Percentiles rank a stretch among this genome's conserved stretches.
phyloP scores from a whole-genome alignment of 2,888 invertebrate genomes.

The Allacma fusca region DNA sequence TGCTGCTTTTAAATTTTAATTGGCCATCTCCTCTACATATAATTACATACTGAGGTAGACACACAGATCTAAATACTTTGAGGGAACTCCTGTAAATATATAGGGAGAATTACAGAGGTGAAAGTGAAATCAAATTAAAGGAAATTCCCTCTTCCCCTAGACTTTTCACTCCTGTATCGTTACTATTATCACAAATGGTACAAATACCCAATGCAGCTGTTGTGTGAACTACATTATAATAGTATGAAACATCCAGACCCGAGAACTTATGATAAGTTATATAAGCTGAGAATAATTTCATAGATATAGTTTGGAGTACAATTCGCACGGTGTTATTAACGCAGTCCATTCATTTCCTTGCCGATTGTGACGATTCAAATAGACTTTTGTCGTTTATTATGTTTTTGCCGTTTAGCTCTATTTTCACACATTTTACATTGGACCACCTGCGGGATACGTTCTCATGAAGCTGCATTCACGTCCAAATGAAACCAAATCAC shows the following conservation, averaged over 20 bases:
- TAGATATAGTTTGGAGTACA: too few species aligned
- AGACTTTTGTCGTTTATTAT: background rate
- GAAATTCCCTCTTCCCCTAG: background rate
- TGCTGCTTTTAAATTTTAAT: too few species aligned
- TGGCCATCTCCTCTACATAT: background rate
- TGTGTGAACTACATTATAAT: too few species aligned
- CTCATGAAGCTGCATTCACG: background rate
- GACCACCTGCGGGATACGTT: constrained; percentile 13
- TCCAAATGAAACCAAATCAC: background rate
- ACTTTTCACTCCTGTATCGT: background rate
- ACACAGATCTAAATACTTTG: too few species aligned
- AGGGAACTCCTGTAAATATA: too few species aligned
- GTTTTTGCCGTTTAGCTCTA: background rate
- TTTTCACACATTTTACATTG: constrained; percentile 5
- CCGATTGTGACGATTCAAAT: background rate
- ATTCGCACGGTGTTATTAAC: background rate
- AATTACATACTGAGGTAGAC: too few species aligned
- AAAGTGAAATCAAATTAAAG: background rate
- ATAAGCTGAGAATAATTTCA: too few species aligned
- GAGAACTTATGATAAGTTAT: too few species aligned
- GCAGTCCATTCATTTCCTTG: background rate
- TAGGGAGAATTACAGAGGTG: background rate
- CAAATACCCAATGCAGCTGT: too few species aligned
- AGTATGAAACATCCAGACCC: too few species aligned
- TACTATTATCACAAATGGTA: background rate